These are phyloP conservation scores for Anguilla marmorata DNA, from an alignment of 2,797 vertebrate species.

Conservation along the genomic window DNA sequence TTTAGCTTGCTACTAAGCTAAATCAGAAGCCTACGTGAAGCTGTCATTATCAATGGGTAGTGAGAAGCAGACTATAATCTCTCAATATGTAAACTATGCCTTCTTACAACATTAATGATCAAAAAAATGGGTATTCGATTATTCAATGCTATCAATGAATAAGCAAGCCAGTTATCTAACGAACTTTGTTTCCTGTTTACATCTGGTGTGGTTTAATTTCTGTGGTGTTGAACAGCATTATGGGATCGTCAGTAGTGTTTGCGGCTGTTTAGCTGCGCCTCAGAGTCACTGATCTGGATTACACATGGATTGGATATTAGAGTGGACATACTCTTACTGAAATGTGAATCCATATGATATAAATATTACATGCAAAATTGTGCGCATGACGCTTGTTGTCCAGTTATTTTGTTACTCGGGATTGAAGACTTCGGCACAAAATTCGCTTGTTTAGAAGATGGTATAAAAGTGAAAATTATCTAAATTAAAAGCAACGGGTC, in stretches of 20 bases:
- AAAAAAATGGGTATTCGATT: not conserved
- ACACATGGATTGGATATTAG: not conserved
- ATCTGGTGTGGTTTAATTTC: not conserved
- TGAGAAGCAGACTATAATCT: not conserved
- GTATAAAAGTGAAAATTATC: not conserved
- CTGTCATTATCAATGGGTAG: not conserved
- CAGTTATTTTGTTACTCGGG: conserved; percentile 24
- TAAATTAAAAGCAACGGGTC: not conserved
- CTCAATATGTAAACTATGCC: not conserved
- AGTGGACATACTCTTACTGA: not conserved
- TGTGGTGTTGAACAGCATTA: not conserved
- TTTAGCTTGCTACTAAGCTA: not conserved
- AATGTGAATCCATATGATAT: not conserved
- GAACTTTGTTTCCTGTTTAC: not conserved
- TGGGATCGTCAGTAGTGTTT: not conserved
- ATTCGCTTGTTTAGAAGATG: not conserved
- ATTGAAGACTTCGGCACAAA: not conserved
- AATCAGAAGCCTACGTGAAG: not conserved
- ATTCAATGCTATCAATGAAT: not conserved
- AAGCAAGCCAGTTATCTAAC: not conserved
- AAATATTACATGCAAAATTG: not conserved
- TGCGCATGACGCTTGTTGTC: not conserved
- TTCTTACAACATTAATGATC: not conserved
- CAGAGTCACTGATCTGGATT: not conserved
- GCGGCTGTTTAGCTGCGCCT: not conserved